Conservation (phyloP, 2,797 vertebrate genomes). For the Notamacropus eugenii region DNA sequence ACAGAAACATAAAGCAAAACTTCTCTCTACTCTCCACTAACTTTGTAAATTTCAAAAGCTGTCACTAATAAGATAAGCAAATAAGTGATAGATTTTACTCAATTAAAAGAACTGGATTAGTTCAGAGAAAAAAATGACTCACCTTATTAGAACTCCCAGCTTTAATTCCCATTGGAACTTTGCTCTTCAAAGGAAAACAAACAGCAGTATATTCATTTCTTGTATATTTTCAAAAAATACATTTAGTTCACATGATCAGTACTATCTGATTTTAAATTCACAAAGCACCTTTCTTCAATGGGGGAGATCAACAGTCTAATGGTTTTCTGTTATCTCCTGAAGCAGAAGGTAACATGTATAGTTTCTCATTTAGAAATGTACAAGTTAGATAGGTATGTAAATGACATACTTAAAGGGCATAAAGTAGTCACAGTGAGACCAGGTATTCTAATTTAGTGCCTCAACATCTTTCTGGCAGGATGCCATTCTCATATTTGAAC, state of each 20-base stretch:
- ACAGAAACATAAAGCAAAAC: conserved; percentile 1
- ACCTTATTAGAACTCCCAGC: conserved; percentile 97
- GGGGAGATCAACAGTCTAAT: conserved; percentile 19
- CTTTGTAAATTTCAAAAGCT: neutral
- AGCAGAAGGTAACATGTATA: neutral
- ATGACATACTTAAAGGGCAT: neutral
- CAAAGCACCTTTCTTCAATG: conserved; percentile 19
- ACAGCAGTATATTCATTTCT: conserved; percentile 7
- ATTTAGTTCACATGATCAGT: conserved; percentile 36
- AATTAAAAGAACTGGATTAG: neutral
- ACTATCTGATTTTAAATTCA: conserved; percentile 13
- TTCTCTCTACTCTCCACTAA: neutral
- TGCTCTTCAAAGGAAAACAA: conserved; percentile 88
- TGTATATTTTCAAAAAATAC: neutral
- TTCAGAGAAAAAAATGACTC: conserved; percentile 73
- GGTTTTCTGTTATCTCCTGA: conserved; percentile 1
- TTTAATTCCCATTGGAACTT: conserved; percentile 96
- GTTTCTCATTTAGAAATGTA: conserved; percentile 5
- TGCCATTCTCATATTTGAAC: neutral
- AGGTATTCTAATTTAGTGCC: neutral
- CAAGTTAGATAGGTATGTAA: conserved; percentile 27
- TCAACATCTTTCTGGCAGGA: neutral
- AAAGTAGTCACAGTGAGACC: neutral
- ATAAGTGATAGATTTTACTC: neutral
- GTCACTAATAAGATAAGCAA: neutral